Conservation (phyloP, 2,113 vertebrate genomes). For the Pristiophorus japonicus region DNA sequence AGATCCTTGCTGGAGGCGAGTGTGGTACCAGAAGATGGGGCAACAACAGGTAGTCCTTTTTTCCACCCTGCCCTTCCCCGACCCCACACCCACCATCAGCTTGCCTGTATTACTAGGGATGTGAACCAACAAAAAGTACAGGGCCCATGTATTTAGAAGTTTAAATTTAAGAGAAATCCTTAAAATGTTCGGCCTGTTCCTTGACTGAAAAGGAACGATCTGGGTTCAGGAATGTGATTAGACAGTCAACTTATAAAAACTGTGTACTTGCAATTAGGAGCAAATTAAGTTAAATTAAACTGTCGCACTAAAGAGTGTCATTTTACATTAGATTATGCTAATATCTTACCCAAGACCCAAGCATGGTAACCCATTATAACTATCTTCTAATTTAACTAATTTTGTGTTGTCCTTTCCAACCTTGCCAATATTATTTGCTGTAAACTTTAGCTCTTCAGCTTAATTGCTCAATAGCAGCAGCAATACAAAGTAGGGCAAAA, state of each 20-base stretch:
- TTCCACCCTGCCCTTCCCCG: no score
- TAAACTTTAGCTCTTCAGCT: no score
- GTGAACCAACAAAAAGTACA: not conserved
- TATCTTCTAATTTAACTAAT: not conserved
- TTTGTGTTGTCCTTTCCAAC: not conserved
- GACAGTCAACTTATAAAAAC: not conserved
- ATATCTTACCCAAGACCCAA: not conserved
- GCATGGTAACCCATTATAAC: not conserved
- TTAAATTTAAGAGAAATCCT: not conserved
- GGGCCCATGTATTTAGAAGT: not conserved
- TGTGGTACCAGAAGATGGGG: not conserved
- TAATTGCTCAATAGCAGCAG: not conserved
- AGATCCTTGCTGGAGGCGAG: not conserved
- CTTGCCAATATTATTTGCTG: not conserved
- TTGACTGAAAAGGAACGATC: not conserved
- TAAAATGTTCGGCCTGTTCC: not conserved
- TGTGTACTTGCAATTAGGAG: not conserved
- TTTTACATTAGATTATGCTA: constrained; percentile 1
- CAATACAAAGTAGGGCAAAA: not conserved
- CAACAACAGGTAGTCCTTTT: not conserved
- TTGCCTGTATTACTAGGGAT: not conserved
- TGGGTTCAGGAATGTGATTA: not conserved
- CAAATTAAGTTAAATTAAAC: constrained; percentile 19
- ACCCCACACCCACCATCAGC: not conserved
- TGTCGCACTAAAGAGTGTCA: not conserved